These are phyloP conservation scores for Dendropsophus ebraccatus DNA, from an alignment of 2,113 vertebrate genomes.

Conservation along the genomic window DNA sequence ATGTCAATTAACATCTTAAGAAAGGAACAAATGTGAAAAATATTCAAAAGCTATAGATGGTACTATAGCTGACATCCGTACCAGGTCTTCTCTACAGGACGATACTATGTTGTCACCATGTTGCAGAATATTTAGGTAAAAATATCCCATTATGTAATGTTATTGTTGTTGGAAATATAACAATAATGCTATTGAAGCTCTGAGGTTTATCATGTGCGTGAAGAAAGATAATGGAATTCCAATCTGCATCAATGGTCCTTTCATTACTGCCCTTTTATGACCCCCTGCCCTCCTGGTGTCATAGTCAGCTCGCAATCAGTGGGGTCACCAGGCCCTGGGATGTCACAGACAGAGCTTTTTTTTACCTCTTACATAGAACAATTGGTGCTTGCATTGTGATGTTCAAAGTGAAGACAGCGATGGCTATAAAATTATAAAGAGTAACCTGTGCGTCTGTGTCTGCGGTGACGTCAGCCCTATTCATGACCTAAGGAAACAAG, in stretches of 20 bases:
- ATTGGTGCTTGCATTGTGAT: conserved; percentile 13
- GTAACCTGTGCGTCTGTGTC: conserved; percentile 6
- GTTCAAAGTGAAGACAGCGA: neutral
- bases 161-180: neutral
- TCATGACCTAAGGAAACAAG: neutral
- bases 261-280: conserved; percentile 31
- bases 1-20: neutral
- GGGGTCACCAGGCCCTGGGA: neutral
- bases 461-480: neutral
- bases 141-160: neutral
- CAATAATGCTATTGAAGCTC: neutral
- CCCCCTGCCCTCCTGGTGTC: conserved; percentile 33
- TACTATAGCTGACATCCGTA: neutral
- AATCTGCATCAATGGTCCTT: conserved; percentile 12
- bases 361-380: conserved; percentile 5
- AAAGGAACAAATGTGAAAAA: neutral
- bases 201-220: neutral
- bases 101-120: neutral
- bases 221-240: conserved; percentile 26
- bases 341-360: conserved; percentile 25
- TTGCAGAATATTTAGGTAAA: neutral
- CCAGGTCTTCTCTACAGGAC: neutral
- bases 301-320: conserved; percentile 5
- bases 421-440: conserved; percentile 10
- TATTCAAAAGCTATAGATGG: neutral